Conservation (phyloP, 2,113 vertebrate genomes). For the Pygoscelis antarcticus region DNA sequence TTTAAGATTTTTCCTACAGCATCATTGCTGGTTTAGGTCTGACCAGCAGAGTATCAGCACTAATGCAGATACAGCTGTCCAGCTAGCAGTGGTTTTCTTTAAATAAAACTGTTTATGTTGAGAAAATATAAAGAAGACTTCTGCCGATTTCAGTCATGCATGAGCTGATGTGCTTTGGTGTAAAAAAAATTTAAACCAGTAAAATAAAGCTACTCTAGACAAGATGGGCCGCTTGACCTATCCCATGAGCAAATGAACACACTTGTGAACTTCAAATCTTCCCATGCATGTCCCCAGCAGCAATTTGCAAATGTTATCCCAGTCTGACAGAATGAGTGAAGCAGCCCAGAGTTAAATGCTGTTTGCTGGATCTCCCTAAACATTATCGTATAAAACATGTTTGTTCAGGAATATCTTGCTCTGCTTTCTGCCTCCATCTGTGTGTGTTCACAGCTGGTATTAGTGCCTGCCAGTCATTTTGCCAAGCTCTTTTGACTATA, state of each 20-base stretch:
- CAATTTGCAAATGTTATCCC: neutral
- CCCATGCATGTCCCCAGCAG: rapidly evolving
- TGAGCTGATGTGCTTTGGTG: neutral
- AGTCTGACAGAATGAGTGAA: neutral
- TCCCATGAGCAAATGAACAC: neutral
- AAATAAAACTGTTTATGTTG: neutral
- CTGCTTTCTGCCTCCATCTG: neutral
- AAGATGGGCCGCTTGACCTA: rapidly evolving
- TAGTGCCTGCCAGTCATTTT: neutral
- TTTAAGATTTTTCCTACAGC: neutral
- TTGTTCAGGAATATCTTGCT: neutral
- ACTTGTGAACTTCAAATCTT: neutral
- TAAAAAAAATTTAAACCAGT: neutral
- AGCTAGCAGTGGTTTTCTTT: neutral
- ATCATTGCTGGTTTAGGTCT: neutral
- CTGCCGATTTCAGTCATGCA: neutral
- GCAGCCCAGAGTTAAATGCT: neutral
- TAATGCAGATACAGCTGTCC: neutral
- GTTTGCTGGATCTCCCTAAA: neutral
- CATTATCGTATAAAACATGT: neutral
- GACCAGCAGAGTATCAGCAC: neutral
- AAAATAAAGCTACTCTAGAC: neutral
- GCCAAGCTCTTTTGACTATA: neutral
- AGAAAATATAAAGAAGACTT: neutral
- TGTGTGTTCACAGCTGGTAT: neutral